These are phyloP conservation scores for Cremastinae sp. DNA, from an alignment of 2,888 invertebrate species.

Conservation along the genomic window DNA sequence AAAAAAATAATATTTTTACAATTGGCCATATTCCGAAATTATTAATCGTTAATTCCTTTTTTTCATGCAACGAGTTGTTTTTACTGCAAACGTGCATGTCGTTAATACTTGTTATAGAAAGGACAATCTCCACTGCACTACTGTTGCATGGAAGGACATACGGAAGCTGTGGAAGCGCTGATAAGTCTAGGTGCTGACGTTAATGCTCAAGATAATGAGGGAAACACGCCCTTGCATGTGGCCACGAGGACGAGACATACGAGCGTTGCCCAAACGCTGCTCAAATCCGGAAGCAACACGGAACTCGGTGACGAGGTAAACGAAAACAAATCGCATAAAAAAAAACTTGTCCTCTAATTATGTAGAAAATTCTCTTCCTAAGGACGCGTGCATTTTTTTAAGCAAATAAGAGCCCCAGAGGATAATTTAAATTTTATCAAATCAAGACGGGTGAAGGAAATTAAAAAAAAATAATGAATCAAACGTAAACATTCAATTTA, in stretches of 20 bases:
- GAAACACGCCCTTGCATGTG: slow-evolving; percentile 88
- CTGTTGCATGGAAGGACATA: slow-evolving; percentile 86
- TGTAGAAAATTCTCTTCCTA: neutral
- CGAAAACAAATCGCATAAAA: neutral
- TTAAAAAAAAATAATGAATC: too few species aligned
- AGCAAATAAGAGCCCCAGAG: neutral
- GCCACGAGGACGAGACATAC: slow-evolving; percentile 89
- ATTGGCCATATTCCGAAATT: too few species aligned
- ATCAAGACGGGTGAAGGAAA: too few species aligned
- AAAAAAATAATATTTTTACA: too few species aligned
- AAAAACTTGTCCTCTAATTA: too few species aligned
- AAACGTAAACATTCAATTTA: slow-evolving; percentile 74
- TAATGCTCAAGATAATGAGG: slow-evolving; percentile 86
- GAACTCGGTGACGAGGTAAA: slow-evolving; percentile 81
- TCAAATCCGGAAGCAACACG: slow-evolving; percentile 86
- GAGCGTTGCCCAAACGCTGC: slow-evolving; percentile 85
- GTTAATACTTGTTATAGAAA: slow-evolving; percentile 78
- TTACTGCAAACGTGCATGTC: neutral
- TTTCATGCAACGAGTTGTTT: too few species aligned
- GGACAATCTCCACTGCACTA: slow-evolving; percentile 86
- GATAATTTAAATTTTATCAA: neutral
- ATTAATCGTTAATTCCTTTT: too few species aligned
- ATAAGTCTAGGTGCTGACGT: slow-evolving; percentile 85
- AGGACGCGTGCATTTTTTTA: neutral
- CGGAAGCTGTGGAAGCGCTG: slow-evolving; percentile 83